Conservation (phyloP, 35 echinoderm and acorn worm species). For the Acanthaster planci region DNA sequence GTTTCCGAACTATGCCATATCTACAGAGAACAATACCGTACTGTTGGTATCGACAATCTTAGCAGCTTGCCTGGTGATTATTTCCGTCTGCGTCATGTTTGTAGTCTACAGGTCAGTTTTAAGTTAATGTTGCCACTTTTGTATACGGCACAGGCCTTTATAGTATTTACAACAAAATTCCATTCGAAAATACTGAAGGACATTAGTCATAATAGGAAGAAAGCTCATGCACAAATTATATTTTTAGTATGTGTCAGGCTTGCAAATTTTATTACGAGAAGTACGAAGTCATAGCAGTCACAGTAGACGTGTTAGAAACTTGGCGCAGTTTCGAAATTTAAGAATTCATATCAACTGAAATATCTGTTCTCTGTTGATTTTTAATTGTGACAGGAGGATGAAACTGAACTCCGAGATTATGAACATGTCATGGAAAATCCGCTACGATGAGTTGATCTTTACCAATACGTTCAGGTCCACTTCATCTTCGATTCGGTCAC, state of each 20-base stretch:
- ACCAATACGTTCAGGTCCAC: slow-evolving; percentile 30
- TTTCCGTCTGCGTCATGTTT: background rate
- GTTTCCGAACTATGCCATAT: no score
- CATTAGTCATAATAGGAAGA: background rate
- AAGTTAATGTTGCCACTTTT: no score
- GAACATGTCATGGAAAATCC: slow-evolving; percentile 57
- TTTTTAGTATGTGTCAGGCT: background rate
- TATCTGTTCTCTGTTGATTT: background rate
- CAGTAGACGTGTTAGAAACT: background rate
- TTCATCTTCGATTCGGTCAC: slow-evolving; percentile 9
- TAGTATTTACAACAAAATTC: no score
- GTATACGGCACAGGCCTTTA: no score
- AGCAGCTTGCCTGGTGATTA: background rate
- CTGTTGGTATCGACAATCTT: slow-evolving; percentile 1
- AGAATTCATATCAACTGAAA: background rate
- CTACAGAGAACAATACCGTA: background rate
- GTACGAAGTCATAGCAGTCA: background rate
- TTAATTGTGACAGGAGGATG: slow-evolving; percentile 23
- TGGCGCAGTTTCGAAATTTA: background rate
- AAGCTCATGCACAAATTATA: background rate
- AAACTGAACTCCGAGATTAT: slow-evolving; percentile 40
- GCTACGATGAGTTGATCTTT: slow-evolving; percentile 49
- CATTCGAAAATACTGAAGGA: no score
- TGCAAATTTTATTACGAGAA: background rate
- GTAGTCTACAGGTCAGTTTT: background rate